These are phyloP conservation scores for Crotalus tigris DNA, from an alignment of 2,113 vertebrate genomes.

Conservation along the genomic window DNA sequence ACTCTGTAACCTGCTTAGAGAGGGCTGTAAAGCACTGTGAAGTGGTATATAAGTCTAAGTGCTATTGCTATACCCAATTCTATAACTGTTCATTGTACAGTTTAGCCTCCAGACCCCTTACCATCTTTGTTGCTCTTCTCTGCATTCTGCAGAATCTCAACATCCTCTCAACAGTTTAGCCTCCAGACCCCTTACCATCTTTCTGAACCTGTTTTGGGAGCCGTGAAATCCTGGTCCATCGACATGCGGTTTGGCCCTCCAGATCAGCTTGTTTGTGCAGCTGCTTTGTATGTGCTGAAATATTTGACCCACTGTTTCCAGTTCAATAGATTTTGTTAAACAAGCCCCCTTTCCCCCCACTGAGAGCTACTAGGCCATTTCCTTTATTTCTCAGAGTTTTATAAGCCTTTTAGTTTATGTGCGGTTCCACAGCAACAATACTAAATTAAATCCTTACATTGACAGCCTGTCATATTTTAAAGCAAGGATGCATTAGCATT, in stretches of 20 bases:
- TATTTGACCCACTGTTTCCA: background rate
- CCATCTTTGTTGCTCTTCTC: background rate
- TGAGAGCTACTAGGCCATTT: background rate
- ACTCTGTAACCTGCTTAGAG: no score
- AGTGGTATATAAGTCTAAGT: no score
- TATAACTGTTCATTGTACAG: background rate
- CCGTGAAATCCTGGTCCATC: background rate
- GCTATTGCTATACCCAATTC: background rate
- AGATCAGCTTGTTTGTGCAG: no score
- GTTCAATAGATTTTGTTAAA: background rate
- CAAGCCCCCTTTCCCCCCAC: background rate
- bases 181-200: background rate
- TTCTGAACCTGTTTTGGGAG: no score
- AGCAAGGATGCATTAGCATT: background rate
- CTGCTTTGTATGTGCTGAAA: no score
- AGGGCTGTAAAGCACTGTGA: no score
- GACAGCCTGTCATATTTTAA: background rate
- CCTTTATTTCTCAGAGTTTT: slow-evolving; percentile 24
- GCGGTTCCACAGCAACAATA: background rate
- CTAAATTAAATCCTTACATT: slow-evolving; percentile 12
- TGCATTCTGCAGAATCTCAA: background rate
- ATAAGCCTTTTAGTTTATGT: slow-evolving; percentile 22
- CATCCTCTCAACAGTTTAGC: background rate
- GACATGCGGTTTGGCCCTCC: background rate
- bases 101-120: background rate